A percentile compares a stretch with the other conserved stretches of the same genome.
Evolutionary conservation across 2,888 invertebrate species (phyloP).

Genomic region (Congeria kusceri): DNA sequence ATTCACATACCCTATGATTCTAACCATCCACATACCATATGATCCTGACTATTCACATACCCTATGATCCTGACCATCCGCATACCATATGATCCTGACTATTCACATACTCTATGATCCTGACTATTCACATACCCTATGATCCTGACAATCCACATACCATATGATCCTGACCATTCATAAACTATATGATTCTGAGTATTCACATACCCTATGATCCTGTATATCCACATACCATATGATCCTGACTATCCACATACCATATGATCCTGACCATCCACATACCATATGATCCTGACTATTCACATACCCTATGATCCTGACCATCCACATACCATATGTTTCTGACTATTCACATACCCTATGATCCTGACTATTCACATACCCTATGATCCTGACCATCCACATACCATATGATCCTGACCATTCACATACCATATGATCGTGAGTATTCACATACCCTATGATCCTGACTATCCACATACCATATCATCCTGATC

Average conservation of each 20-base stretch:
- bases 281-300: conserved; percentile 93
- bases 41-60: conserved; percentile 90
- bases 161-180: conserved; percentile 95
- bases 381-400: conserved; percentile 93
- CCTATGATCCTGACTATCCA: conserved; percentile 96
- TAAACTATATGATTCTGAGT: too few species aligned
- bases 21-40: conserved; percentile 91
- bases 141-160: conserved; percentile 90
- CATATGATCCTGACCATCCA: conserved; percentile 94
- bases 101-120: conserved; percentile 91
- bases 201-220: conserved; percentile 91
- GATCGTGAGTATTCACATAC: too few species aligned
- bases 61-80: conserved; percentile 94
- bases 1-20: conserved; percentile 91
- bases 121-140: conserved; percentile 91
- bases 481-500: too few species aligned
- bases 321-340: too few species aligned
- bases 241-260: conserved; percentile 90
- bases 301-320: conserved; percentile 91
- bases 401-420: conserved; percentile 91
- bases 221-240: conserved; percentile 89
- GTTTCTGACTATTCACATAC: too few species aligned
- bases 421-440: too few species aligned
- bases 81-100: conserved; percentile 93
- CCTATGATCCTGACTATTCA: conserved; percentile 94